Evolutionary conservation across 1,140 invertebrate genomes (phyloP), one percentile per base, ranked within the genome.

Genomic region (Brachionus sp.): DNA sequence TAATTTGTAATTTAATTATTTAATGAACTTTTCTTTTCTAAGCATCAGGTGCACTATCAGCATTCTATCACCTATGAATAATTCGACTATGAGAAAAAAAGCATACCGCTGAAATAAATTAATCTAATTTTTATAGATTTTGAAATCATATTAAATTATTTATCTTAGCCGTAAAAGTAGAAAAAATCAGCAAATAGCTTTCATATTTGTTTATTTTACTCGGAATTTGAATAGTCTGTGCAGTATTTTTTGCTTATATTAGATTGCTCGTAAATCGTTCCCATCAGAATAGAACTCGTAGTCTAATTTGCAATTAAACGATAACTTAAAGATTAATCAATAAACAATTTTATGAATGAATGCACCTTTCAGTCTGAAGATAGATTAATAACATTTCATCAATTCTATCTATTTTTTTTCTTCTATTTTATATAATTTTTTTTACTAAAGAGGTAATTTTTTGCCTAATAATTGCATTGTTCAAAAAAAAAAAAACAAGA

Each of bases 301-400:
- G 64, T 66, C 64, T 66, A 66, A 66, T 66, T 66, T 66, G 33
- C 64, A 66, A 66, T 66, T 66, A 66, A 66, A 66, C 64, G 64
- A 66, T 66, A 66, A 66, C 64, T 66, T 66, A 33, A 66, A 66
- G 33, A 37, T 33, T 66, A 35, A 66, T 33, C 33, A 66, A 66
- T 66, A 66, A 66, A 66, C 64, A 66, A 66, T 66, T 66, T 66
- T 66, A 66, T 66, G 64, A 66, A 66, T 66, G 64, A 66, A 66
- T 66, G 64, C 64, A 66, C 64, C 64, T 66, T 66, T 66, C 64
- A 66, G 64, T 66, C 64, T 66, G 33, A 37, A 37, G 29, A 66
- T 35, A 66, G 25, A 66, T 57, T 19, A 57, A 5, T 57, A 23
- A 57, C 50, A 57, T 57, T 57, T 57, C 50, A 57, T 57, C 50